Evolutionary conservation across 2,113 vertebrate genomes (phyloP), one percentile per base, ranked within the genome.

Genomic region (Megaceryle torquata): DNA sequence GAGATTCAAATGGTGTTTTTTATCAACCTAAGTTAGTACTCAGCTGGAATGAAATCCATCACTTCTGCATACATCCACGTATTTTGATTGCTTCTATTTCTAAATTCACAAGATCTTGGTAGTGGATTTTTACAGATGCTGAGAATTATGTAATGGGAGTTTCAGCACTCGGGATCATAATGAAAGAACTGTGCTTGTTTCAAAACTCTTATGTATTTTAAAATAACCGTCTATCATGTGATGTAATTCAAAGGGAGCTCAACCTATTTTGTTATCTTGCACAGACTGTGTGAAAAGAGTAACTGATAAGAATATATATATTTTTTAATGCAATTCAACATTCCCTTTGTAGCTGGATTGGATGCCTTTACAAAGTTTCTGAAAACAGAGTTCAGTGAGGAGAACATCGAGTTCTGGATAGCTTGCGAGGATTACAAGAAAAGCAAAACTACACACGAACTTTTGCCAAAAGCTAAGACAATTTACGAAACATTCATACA

Each of bases 381-480:
- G 95, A 98, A 98, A 97, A 98, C 98, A 5, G 98, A 99, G 95
- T 99, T 99, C 98, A 99, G 99, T 14, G 99, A 99, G 80, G 99
- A 99, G 97, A 99, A 99, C 97, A 99, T 99, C 0, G 99, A 99
- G 97, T 99, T 99, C 97, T 99, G 99, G 99, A 91, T 98, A 92
- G 99, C 99, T 57, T 99, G 99, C 1, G 99, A 99, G 94, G 99
- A 99, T 88, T 99, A 98, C 98, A 99, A 99, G 98, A 98, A 97
- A 91, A 98, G 92, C 56, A 98, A 98, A 84, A 98, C 98, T 31
- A 75, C 98, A 57, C 97, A 96, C 15, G 98, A 99, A 93, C 97
- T 99, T 72, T 86, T 96, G 43, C 97, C 94, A 77, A 99, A 98
- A 97, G 99, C 99, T 95, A 99, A 98, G 98, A 97, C 90, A 70